Percentiles rank a stretch among this genome's conserved stretches.
phyloP scores from a whole-genome alignment of 2,888 invertebrate genomes.

The Actias luna region DNA sequence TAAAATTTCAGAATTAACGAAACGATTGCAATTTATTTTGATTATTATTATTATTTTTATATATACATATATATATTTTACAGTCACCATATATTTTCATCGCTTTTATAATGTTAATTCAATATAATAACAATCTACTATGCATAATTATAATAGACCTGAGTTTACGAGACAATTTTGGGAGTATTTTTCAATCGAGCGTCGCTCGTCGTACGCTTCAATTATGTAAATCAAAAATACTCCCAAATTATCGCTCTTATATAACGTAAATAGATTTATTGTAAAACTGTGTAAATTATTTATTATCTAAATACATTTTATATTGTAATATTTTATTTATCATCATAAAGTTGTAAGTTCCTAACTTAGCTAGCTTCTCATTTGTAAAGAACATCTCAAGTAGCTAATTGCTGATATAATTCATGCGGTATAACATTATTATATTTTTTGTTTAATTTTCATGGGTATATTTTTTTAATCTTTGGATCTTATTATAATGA shows the following conservation, averaged over 20 bases:
- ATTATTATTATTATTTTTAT: constrained; percentile 32
- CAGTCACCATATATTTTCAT: constrained; percentile 50
- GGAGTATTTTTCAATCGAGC: constrained; percentile 67
- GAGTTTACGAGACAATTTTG: constrained; percentile 62
- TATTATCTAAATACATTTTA: constrained; percentile 68
- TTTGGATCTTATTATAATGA: constrained; percentile 44
- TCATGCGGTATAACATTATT: constrained; percentile 48
- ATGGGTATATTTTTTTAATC: constrained; percentile 53
- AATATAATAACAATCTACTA: constrained; percentile 61
- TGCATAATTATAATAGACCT: constrained; percentile 70
- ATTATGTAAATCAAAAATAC: constrained; percentile 55
- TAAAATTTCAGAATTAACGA: constrained; percentile 54
- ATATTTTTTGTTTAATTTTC: constrained; percentile 37
- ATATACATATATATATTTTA: too few species aligned
- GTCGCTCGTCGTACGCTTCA: constrained; percentile 36
- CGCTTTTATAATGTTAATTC: constrained; percentile 65
- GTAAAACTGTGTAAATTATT: constrained; percentile 76
- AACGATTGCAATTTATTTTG: constrained; percentile 51
- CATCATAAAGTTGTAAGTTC: constrained; percentile 77
- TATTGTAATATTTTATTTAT: constrained; percentile 69
- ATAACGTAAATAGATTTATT: constrained; percentile 57
- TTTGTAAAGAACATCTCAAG: constrained; percentile 58
- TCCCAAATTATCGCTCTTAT: constrained; percentile 58
- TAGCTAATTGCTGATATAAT: constrained; percentile 55
- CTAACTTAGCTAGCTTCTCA: constrained; percentile 77